These are phyloP conservation scores for Rhombomys opimus DNA, from an alignment of 2,113 vertebrate species.

Conservation along the genomic window DNA sequence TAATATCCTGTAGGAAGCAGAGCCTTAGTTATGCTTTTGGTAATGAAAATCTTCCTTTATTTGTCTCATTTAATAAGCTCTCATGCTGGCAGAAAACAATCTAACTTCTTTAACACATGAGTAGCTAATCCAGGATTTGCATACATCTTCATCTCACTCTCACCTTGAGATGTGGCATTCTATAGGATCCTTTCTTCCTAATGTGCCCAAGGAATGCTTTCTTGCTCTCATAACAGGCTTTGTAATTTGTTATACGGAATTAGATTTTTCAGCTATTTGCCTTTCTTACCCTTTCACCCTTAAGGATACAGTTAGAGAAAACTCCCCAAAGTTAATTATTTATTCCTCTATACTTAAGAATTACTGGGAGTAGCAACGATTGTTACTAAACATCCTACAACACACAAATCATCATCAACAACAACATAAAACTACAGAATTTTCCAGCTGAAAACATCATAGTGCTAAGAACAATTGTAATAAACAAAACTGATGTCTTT, in stretches of 20 bases:
- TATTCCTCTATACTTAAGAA: background rate
- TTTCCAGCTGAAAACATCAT: background rate
- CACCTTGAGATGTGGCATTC: background rate
- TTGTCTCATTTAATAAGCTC: background rate
- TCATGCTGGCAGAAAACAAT: background rate
- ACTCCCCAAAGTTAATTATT: background rate
- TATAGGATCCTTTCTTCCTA: background rate
- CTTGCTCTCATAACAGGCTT: background rate
- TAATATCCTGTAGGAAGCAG: background rate
- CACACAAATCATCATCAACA: too few species aligned
- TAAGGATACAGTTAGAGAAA: background rate
- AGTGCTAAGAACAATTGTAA: too few species aligned
- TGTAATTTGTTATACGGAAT: background rate
- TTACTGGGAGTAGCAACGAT: background rate
- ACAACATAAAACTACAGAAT: background rate
- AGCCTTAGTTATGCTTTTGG: background rate
- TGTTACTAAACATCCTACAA: background rate
- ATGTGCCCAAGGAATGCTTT: fast-evolving
- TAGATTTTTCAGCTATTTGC: background rate
- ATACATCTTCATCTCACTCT: background rate
- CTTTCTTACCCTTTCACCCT: background rate
- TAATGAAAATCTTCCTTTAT: background rate
- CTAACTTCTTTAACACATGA: background rate
- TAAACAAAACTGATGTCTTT: background rate
- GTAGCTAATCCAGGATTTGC: background rate